Evolutionary conservation across 2,113 vertebrate species (phyloP), one percentile per base, ranked within the genome.

Genomic region (Sorex fumeus): DNA sequence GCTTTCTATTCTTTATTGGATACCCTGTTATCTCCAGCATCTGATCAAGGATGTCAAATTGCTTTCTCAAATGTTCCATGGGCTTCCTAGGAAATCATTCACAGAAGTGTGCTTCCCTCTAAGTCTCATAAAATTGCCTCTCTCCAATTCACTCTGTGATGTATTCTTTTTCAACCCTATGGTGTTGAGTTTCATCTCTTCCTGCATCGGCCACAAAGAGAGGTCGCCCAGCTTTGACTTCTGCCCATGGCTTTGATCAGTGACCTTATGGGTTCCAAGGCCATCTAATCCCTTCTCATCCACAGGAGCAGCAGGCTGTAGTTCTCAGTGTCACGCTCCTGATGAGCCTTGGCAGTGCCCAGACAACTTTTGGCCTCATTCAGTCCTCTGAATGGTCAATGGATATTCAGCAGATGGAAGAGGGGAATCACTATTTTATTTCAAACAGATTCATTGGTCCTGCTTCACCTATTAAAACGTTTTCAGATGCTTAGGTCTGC

Each of bases 31-130:
- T 67, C 78, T 79, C 47, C 40, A 69, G 23, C 11, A 79, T 53
- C 70, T 25, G 87, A 82, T 36, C 62, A 89, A 71, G 64, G 27
- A 69, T 79, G 32, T 71, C 50, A 90, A 82, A 80, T 88, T 91
- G 34, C 66, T 90, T 85, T 90, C 78, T 70, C 3, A 89, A 66
- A 18, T 87, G 8, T 90, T 87, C 75, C 74, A 15, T 76, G 57
- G 19, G 6, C 62, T 85, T 43, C 2, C 2, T 9, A 82, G 72
- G 57, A 88, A 93, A 80, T 79, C 28, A 72, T 36, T 62, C 70
- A 47, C 0, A 57, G 21, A 80, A 40, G 28, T 53, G 50, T 85
- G n/a, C 85, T 80, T 88, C 87, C 62, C 40, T 90, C 23, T 57
- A 72, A 64, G 19, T 71, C 40, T 84, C 75, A 78, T 12, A 45